Evolutionary conservation across 1,140 invertebrate genomes (phyloP).

Genomic region (Drosophila aff.): DNA sequence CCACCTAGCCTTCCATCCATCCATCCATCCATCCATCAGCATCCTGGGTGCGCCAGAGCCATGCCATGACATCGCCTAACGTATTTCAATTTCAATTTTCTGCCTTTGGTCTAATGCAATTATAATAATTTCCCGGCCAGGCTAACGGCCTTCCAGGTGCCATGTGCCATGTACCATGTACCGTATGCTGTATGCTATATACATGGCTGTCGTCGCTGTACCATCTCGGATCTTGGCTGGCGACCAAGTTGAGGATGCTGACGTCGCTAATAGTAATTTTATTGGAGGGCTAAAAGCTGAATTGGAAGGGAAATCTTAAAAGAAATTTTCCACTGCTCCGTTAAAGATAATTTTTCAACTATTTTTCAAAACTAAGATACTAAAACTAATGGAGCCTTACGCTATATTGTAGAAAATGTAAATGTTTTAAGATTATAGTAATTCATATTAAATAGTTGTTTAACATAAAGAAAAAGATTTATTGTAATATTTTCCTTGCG

Average conservation of each 20-base stretch:
- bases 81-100: constrained; percentile 82
- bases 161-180: constrained; percentile 10
- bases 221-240: constrained; percentile 54
- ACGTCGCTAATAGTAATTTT: constrained; percentile 66
- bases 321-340: not conserved
- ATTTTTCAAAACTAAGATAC: too few species aligned
- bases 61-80: constrained; percentile 47
- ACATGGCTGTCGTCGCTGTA: constrained; percentile 30
- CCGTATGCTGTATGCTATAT: constrained; percentile 17
- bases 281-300: constrained; percentile 32
- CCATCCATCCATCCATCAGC: constrained; percentile 56
- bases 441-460: not conserved
- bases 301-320: constrained; percentile 5
- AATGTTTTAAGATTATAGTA: not conserved
- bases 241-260: constrained; percentile 62
- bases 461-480: not conserved
- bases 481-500: not conserved
- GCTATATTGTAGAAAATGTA: too few species aligned
- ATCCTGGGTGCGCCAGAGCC: constrained; percentile 45
- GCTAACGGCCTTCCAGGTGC: constrained; percentile 58
- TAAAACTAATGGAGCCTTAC: too few species aligned
- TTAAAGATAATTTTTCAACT: not conserved
- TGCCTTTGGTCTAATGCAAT: constrained; percentile 80
- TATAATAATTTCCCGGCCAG: constrained; percentile 74
- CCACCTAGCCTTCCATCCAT: constrained; percentile 2